Evolutionary conservation across 2,888 invertebrate genomes (phyloP), one percentile per base, ranked within the genome.

Genomic region (Uropetala carovei): DNA sequence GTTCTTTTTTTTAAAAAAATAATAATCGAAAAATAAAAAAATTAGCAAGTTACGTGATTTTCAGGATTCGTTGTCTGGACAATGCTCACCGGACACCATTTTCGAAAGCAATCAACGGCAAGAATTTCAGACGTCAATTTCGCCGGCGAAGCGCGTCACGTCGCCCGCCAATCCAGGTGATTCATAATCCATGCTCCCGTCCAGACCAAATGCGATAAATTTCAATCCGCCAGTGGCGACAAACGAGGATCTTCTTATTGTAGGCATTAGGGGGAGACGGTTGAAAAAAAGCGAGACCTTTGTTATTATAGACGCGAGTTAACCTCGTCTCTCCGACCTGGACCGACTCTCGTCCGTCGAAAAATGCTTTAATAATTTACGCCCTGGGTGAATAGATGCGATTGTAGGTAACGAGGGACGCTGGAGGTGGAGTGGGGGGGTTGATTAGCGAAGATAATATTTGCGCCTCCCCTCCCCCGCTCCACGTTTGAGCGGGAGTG

Each of bases 321-420:
- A 43, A 43, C 43, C 3, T 43, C 43, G 43, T 68, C 68, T 18
- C 18, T 75, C 22, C 27, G 22, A 9, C 9, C 11, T 27, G 27
- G 10, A 22, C 27, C 11, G 75, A 75, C 22, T 27, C 22, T 27
- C 22, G 75, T 7, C 43, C 43, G 27, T 22, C 75, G 22, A 27
- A 75, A 75, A 75, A 75, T 75, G 22, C 75, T 22, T 75, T 27
- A 27, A 75, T 75, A 75, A 75, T 75, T 75, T 22, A 75, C 75
- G 75, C 11, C 43, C 13, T 10, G 75, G 11, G 22, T 75, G 27
- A 75, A 11, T 75, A 0, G 5, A 27, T 13, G 75, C 75, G 75
- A 75, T 75, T 75, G 75, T 75, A 27, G 13, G 18, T 18, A n/a
- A 18, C n/a, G 9, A 75, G 75, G 11, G 27, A n/a, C 27, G 75